Percentiles rank a stretch among this genome's conserved stretches.
Evolutionary conservation across 2,113 vertebrate species (phyloP).

Genomic region (Clarias magur): DNA sequence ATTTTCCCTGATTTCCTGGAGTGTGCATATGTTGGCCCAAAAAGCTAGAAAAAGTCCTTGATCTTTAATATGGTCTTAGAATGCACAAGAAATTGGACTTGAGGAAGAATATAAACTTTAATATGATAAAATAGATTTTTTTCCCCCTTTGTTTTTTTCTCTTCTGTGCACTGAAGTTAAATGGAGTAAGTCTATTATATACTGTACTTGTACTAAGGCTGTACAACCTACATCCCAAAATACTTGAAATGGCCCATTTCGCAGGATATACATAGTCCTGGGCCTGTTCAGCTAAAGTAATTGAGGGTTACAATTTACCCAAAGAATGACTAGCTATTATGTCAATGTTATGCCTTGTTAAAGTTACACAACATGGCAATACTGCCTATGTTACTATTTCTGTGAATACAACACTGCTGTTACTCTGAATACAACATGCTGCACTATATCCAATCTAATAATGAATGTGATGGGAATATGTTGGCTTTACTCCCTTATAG

Average conservation of each 20-base stretch:
- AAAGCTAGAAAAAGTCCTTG: slow-evolving; percentile 22
- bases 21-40: slow-evolving; percentile 32
- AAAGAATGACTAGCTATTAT: slow-evolving; percentile 10
- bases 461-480: slow-evolving; percentile 21
- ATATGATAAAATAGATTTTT: neutral
- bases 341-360: slow-evolving; percentile 11
- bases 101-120: neutral
- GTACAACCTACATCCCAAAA: neutral
- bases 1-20: slow-evolving; percentile 56
- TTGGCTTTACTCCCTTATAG: slow-evolving; percentile 34
- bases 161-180: neutral
- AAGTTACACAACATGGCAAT: slow-evolving; percentile 31
- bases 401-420: slow-evolving; percentile 14
- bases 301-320: neutral
- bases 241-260: slow-evolving; percentile 28
- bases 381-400: slow-evolving; percentile 11
- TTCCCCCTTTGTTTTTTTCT: neutral
- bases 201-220: neutral
- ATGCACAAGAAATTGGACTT: neutral
- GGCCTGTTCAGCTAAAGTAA: slow-evolving; percentile 8
- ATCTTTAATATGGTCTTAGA: slow-evolving; percentile 33
- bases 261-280: slow-evolving; percentile 4
- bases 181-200: slow-evolving; percentile 1
- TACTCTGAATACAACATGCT: slow-evolving; percentile 13
- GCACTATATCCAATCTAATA: slow-evolving; percentile 30